Evolutionary conservation across 2,888 invertebrate species (phyloP).

Genomic region (Mythimna pallens): DNA sequence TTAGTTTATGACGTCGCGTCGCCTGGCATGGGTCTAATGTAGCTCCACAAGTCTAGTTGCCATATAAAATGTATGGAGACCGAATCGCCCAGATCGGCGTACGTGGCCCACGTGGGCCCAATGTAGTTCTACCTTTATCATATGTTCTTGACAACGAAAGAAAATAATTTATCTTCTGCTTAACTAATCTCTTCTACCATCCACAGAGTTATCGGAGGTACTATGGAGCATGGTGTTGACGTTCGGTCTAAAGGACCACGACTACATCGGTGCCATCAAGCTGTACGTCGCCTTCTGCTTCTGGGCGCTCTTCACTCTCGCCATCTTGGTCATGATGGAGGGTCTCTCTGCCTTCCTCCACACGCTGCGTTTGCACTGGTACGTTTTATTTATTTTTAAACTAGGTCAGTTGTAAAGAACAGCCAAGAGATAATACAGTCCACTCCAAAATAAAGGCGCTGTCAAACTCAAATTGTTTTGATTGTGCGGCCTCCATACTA

Average conservation of each 20-base stretch:
- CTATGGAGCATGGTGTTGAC: slow-evolving; percentile 97
- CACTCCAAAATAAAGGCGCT: no score
- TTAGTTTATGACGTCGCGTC: no score
- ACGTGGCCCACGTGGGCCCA: no score
- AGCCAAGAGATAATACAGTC: background rate
- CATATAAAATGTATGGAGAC: no score
- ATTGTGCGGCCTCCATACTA: no score
- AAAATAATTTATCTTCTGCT: background rate
- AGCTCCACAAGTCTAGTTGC: no score
- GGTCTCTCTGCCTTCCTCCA: slow-evolving; percentile 99
- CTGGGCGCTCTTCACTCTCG: slow-evolving; percentile 97
- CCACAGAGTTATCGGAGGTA: slow-evolving; percentile 95
- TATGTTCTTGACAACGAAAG: no score
- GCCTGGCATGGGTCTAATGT: no score
- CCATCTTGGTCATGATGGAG: slow-evolving; percentile 99
- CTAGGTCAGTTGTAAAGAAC: no score
- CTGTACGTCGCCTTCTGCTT: slow-evolving; percentile 96
- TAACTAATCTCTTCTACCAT: background rate
- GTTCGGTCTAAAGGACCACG: slow-evolving; percentile 92
- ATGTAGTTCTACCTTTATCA: no score
- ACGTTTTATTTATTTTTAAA: slow-evolving; percentile 59
- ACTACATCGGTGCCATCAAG: slow-evolving; percentile 93
- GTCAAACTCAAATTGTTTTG: no score
- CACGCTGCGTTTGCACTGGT: slow-evolving; percentile 99
- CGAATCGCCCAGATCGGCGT: no score